These are phyloP conservation scores for Drosophila sp. DNA, from an alignment of 1,140 invertebrate genomes.

Conservation along the genomic window DNA sequence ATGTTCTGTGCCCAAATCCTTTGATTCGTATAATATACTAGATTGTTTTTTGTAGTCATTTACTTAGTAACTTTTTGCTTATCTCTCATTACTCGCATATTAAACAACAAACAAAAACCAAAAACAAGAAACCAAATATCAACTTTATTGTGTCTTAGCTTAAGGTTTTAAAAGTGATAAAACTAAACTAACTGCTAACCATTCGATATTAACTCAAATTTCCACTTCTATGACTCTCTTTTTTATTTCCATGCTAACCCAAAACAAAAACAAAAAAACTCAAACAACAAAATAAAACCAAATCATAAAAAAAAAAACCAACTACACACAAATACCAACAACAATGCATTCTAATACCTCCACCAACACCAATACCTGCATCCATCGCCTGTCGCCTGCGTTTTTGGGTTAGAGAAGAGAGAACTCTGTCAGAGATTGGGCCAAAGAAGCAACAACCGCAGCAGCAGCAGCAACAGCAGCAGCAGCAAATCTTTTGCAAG, in stretches of 20 bases:
- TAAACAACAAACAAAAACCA: constrained; percentile 33
- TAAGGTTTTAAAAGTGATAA: constrained; percentile 23
- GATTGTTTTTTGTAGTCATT: background rate
- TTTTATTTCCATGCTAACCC: constrained; percentile 77
- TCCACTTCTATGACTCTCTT: constrained; percentile 72
- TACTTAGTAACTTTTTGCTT: constrained; percentile 71
- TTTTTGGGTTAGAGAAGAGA: constrained; percentile 10
- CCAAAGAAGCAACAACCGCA: constrained; percentile 10
- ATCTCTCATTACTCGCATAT: constrained; percentile 60
- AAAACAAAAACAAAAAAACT: constrained; percentile 46
- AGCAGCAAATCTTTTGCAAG: constrained; percentile 11
- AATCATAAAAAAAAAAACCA: constrained; percentile 21
- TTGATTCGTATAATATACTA: background rate
- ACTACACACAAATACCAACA: constrained; percentile 37
- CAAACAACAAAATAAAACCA: constrained; percentile 30
- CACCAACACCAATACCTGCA: constrained; percentile 25
- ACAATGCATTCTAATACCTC: constrained; percentile 27
- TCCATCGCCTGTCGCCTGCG: constrained; percentile 32
- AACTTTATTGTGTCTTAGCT: constrained; percentile 5
- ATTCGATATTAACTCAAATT: constrained; percentile 71
- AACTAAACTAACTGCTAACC: constrained; percentile 70
- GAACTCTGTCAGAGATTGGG: constrained; percentile 5
- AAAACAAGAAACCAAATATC: background rate
- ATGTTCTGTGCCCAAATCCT: constrained; percentile 34
- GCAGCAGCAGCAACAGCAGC: constrained; percentile 30